These are phyloP conservation scores for Suillia variegata DNA, from an alignment of 2,888 invertebrate species.

Conservation along the genomic window DNA sequence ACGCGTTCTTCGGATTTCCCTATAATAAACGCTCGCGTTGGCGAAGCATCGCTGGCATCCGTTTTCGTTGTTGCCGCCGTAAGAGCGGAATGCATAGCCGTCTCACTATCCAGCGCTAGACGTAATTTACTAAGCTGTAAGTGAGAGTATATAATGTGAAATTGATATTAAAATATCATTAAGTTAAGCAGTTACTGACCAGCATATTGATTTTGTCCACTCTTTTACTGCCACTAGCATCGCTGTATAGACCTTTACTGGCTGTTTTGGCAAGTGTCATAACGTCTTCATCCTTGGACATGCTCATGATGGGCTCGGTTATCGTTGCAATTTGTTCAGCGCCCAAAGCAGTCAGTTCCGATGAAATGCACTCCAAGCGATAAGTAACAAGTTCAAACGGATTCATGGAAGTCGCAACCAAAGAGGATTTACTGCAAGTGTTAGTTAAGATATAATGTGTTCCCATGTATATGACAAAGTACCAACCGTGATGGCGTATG, in stretches of 20 bases:
- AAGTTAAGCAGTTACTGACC: slow-evolving; percentile 63
- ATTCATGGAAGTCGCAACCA: slow-evolving; percentile 64
- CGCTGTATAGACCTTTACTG: slow-evolving; percentile 80
- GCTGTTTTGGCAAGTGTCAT: slow-evolving; percentile 88
- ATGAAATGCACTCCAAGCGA: slow-evolving; percentile 52
- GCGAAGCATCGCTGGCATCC: slow-evolving; percentile 4
- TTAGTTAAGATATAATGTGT: too few species aligned
- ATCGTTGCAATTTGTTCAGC: slow-evolving; percentile 52
- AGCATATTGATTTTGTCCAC: slow-evolving; percentile 82
- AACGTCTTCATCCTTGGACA: slow-evolving; percentile 72
- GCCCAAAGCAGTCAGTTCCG: slow-evolving; percentile 42
- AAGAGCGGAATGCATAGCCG: slow-evolving; percentile 64
- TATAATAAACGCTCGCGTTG: slow-evolving; percentile 59
- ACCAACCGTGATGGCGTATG: slow-evolving; percentile 70
- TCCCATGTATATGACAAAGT: not conserved
- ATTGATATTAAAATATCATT: not conserved
- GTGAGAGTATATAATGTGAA: not conserved
- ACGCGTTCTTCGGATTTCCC: slow-evolving; percentile 82
- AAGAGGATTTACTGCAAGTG: slow-evolving; percentile 67
- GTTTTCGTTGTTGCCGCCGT: slow-evolving; percentile 41
- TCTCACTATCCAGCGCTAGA: slow-evolving; percentile 75
- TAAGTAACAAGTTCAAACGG: slow-evolving; percentile 64
- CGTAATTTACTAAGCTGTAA: slow-evolving; percentile 76
- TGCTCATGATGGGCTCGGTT: slow-evolving; percentile 54
- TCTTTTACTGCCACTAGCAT: slow-evolving; percentile 71